Evolutionary conservation across 1,140 invertebrate genomes (phyloP), one percentile per base, ranked within the genome.

Genomic region (Drosophila bipectinata): DNA sequence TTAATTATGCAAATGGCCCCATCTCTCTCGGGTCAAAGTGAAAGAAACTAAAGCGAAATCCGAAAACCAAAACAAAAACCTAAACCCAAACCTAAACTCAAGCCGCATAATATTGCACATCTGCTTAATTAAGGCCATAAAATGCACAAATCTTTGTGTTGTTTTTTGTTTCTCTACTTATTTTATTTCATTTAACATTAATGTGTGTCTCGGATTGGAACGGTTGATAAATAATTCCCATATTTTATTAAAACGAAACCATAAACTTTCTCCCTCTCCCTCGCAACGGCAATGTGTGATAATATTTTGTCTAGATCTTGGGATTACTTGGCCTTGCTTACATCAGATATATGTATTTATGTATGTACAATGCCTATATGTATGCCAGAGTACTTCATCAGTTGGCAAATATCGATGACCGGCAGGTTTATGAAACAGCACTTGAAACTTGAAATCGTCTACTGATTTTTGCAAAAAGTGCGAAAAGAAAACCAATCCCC

Each of bases 1-100:
- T 60, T 71, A 73, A 73, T 73, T 73, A 73, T 73, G 71, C 57
- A 73, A 73, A 73, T 61, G 9, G 18, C 21, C 24, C 24, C 7
- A 9, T 18, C 7, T n/a, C 39, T 41, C 39, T 14, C 39, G 51
- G 41, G 59, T 53, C 59, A 61, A 32, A 61, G 59, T 53, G 59
- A 62, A 69, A 69, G 66, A 39, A n/a, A 7, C 37, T 9, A 39
- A 41, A 41, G n/a, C 6, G 5, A 41, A 41, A 44, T 15, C 26
- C 54, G 15, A 37, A 12, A 51, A 21, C 12, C 10, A 56, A 56
- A 60, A 4, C 10, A 24, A 28, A 48, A 21, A 21, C 21, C 21
- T 21, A 21, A 21, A 21, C 21, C 21, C 0, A 21, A 3, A 21
- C 21, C 21, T 3, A 21, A 21, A 21, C 21, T 3, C 21, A 21